A percentile compares a stretch with the other conserved stretches of the same genome.
These are phyloP conservation scores for Rhabditoides inermis DNA, from an alignment of 2,888 invertebrate genomes.

Conservation along the genomic window DNA sequence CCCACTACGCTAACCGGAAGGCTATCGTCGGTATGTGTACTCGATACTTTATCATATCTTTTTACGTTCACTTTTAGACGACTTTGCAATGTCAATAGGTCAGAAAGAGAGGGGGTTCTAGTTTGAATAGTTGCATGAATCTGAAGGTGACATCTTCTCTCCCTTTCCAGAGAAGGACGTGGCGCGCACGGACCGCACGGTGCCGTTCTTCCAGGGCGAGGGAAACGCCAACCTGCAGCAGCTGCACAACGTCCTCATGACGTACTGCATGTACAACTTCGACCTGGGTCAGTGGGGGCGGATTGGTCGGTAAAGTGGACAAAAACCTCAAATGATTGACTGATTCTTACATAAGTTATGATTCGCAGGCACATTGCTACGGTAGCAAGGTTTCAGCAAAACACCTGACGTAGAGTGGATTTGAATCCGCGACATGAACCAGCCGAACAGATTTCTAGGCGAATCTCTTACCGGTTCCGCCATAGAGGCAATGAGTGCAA, in stretches of 20 bases:
- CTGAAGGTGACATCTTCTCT: not conserved
- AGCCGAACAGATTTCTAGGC: too few relatives aligned
- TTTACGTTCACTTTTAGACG: not conserved
- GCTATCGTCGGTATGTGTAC: conserved; percentile 68
- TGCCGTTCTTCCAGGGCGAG: conserved; percentile 84
- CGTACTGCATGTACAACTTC: conserved; percentile 97
- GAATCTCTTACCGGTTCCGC: too few relatives aligned
- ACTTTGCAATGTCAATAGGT: not conserved
- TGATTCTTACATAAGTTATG: too few relatives aligned
- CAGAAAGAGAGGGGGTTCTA: not conserved
- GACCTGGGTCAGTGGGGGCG: too few relatives aligned
- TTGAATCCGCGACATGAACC: too few relatives aligned
- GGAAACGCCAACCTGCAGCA: conserved; percentile 77
- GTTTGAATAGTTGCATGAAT: not conserved
- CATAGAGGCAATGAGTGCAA: too few relatives aligned
- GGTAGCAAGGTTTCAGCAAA: too few relatives aligned
- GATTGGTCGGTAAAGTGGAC: too few relatives aligned
- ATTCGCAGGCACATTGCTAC: too few relatives aligned
- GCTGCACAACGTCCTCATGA: conserved; percentile 86
- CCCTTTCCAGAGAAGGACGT: conserved; percentile 79
- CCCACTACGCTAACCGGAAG: conserved; percentile 79
- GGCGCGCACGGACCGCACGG: conserved; percentile 81
- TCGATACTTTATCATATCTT: not conserved
- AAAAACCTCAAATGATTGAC: too few relatives aligned
- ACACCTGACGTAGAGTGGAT: too few relatives aligned